Conservation (phyloP, 2,113 vertebrate species). For the Sceloporus undulatus region DNA sequence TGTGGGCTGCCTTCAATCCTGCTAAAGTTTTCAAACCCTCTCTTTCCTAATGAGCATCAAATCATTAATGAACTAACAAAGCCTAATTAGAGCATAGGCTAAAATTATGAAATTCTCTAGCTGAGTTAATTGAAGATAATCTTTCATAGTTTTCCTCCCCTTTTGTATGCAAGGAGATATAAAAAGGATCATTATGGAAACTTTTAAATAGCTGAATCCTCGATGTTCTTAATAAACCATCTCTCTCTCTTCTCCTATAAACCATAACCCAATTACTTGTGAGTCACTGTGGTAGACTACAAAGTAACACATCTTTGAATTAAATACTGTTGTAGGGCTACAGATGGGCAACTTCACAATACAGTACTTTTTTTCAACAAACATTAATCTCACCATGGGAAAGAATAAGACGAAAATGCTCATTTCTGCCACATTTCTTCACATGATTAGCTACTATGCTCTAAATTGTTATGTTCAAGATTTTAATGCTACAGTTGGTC, state of each 20-base stretch:
- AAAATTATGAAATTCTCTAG: background rate
- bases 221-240: background rate
- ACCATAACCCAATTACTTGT: background rate
- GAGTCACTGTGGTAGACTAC: background rate
- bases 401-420: background rate
- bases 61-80: conserved; percentile 15
- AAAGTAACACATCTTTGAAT: background rate
- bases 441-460: background rate
- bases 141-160: background rate
- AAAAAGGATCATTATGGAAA: conserved; percentile 8
- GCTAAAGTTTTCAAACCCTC: background rate
- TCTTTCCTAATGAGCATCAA: background rate
- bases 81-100: background rate
- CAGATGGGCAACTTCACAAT: background rate
- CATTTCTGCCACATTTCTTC: background rate
- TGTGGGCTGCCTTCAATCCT: background rate
- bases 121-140: conserved; percentile 14
- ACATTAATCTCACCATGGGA: background rate
- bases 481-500: background rate
- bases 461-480: background rate
- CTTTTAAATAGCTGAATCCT: background rate
- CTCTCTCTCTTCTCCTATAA: background rate
- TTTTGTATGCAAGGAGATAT: background rate
- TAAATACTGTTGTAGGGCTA: background rate
- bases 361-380: background rate